Evolutionary conservation across 2,888 invertebrate genomes (phyloP).

Genomic region (Thymelicus sylvestris): DNA sequence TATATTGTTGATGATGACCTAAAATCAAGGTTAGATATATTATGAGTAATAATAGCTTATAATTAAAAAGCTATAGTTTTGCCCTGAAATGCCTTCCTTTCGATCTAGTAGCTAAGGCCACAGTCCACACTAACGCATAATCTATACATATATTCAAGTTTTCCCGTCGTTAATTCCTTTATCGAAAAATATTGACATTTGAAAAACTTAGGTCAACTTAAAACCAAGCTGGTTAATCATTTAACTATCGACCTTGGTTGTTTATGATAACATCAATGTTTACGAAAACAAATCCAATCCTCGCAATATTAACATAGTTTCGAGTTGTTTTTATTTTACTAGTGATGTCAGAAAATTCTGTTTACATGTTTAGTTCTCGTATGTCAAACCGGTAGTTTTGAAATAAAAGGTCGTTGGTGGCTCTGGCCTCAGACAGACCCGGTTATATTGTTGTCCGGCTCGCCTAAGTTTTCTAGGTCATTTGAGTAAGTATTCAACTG

Average conservation of each 20-base stretch:
- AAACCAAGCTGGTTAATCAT: too few species aligned
- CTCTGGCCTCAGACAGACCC: slow-evolving; percentile 6
- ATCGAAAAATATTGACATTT: neutral
- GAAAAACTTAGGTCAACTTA: neutral
- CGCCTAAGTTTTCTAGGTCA: slow-evolving; percentile 29
- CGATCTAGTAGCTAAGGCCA: too few species aligned
- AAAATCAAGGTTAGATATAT: slow-evolving; percentile 71
- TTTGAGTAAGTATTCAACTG: slow-evolving; percentile 5
- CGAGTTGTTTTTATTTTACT: too few species aligned
- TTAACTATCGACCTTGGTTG: too few species aligned
- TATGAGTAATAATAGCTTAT: neutral
- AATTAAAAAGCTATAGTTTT: too few species aligned
- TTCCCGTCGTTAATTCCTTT: neutral
- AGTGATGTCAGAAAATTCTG: too few species aligned
- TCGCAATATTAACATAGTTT: too few species aligned
- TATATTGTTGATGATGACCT: slow-evolving; percentile 79
- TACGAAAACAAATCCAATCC: too few species aligned
- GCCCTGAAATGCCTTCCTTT: too few species aligned
- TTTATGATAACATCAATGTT: too few species aligned
- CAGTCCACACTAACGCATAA: too few species aligned
- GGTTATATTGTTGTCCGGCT: slow-evolving; percentile 27
- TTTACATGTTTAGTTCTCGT: slow-evolving; percentile 8
- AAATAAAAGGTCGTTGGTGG: slow-evolving; percentile 27
- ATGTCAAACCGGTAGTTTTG: slow-evolving; percentile 35
- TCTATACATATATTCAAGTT: neutral